Conservation (phyloP, 2,888 invertebrate genomes). For the Chydorus sphaericus region DNA sequence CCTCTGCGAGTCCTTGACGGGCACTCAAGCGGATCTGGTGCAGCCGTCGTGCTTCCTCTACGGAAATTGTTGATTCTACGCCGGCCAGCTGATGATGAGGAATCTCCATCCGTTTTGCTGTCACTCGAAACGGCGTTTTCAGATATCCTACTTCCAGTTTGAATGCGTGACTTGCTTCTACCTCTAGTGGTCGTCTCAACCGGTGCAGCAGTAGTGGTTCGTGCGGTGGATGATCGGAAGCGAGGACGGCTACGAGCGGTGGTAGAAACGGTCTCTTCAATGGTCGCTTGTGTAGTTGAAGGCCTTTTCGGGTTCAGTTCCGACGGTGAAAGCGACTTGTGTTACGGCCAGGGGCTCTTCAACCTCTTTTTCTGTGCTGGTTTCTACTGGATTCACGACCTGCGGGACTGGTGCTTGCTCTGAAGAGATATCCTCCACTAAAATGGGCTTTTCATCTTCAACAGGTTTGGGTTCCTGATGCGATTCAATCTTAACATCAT, state of each 20-base stretch:
- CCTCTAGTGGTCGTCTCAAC: slow-evolving; percentile 11
- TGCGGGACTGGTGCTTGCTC: too few species aligned
- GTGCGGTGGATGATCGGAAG: background rate
- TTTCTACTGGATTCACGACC: too few species aligned
- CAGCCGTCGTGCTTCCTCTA: background rate
- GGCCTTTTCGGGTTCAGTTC: slow-evolving; percentile 4
- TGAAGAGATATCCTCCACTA: too few species aligned
- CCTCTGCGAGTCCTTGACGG: background rate
- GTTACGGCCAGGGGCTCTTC: slow-evolving; percentile 9
- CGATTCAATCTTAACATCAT: too few species aligned
- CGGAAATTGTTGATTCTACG: background rate
- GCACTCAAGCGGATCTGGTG: background rate
- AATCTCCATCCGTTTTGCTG: background rate
- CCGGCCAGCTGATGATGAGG: too few species aligned
- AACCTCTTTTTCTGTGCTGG: too few species aligned
- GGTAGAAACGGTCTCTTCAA: slow-evolving; percentile 34
- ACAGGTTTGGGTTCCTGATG: background rate
- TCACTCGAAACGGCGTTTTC: background rate
- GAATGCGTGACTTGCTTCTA: too few species aligned
- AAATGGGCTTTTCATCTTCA: too few species aligned
- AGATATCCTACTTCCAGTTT: too few species aligned
- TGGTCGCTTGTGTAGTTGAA: slow-evolving; percentile 24
- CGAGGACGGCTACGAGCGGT: slow-evolving; percentile 9
- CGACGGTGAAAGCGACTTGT: background rate
- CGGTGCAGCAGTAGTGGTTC: background rate